Evolutionary conservation across 2,888 invertebrate species (phyloP).

Genomic region (Chrysotoxum bicinctum): DNA sequence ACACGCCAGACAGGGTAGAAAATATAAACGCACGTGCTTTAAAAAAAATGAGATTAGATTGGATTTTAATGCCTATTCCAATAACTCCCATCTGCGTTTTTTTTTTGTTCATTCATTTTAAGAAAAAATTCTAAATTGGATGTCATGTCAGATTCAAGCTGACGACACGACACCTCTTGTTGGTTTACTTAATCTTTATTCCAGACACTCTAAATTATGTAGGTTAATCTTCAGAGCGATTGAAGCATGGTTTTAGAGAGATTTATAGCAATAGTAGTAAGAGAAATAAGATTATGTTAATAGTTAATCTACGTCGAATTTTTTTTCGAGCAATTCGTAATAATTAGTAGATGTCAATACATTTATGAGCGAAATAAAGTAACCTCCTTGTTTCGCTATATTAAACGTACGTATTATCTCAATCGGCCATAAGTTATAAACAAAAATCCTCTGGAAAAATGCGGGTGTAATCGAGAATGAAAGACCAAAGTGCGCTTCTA

Average conservation of each 20-base stretch:
- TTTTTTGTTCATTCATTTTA: not conserved
- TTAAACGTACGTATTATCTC: too few relatives aligned
- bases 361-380: too few relatives aligned
- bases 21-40: not conserved
- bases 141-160: slow-evolving; percentile 20
- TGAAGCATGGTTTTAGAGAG: not conserved
- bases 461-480: too few relatives aligned
- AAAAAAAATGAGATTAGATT: slow-evolving; percentile 1
- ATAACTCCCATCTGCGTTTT: not conserved
- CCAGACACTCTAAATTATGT: not conserved
- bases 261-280: too few relatives aligned
- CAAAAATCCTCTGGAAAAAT: too few relatives aligned
- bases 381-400: too few relatives aligned
- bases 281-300: too few relatives aligned
- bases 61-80: slow-evolving; percentile 14
- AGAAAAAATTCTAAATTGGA: slow-evolving; percentile 3
- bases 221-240: not conserved
- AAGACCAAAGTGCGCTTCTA: too few relatives aligned
- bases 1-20: not conserved
- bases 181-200: slow-evolving; percentile 16
- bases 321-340: too few relatives aligned
- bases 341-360: too few relatives aligned
- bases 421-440: too few relatives aligned
- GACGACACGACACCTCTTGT: slow-evolving; percentile 10
- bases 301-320: too few relatives aligned